Percentiles rank a stretch among this genome's conserved stretches.
phyloP scores from a whole-genome alignment of 1,140 invertebrate genomes.

The Heliconius eleuchia region DNA sequence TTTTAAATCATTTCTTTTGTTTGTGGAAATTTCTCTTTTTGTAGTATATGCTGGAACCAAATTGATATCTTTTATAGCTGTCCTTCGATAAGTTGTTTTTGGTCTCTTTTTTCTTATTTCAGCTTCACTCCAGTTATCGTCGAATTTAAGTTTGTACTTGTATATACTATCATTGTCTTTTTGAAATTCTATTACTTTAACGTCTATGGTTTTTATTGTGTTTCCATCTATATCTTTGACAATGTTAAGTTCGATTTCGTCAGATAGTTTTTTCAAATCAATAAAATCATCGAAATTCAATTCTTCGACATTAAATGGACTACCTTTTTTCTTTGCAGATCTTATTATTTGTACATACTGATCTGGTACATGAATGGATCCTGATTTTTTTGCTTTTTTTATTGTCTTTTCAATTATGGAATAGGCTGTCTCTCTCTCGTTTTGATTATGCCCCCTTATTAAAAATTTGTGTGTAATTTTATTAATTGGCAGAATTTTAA shows the following conservation, averaged over 20 bases:
- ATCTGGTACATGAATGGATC: constrained; percentile 1
- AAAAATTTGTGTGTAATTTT: constrained; percentile 21
- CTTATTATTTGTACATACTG: constrained; percentile 35
- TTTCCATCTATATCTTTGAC: neutral
- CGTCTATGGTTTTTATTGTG: neutral
- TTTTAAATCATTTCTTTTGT: too few species aligned
- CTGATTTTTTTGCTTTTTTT: constrained; percentile 1
- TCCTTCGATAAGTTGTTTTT: too few species aligned
- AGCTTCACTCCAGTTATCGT: too few species aligned
- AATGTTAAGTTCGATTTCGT: neutral
- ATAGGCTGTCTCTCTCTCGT: constrained; percentile 24
- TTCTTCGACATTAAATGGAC: constrained; percentile 25
- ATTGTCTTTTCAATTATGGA: constrained; percentile 25
- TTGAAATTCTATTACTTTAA: neutral
- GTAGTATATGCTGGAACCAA: too few species aligned
- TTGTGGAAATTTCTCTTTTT: too few species aligned
- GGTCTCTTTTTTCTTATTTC: too few species aligned
- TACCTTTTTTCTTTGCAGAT: constrained; percentile 31
- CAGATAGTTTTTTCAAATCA: constrained; percentile 22
- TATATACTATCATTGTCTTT: neutral
- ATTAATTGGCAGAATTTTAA: constrained; percentile 17
- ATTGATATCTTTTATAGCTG: too few species aligned
- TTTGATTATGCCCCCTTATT: constrained; percentile 23
- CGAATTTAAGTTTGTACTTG: too few species aligned
- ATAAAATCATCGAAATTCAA: constrained; percentile 29